These are phyloP conservation scores for Troides oblongomaculatus DNA, from an alignment of 2,888 invertebrate species.

Conservation along the genomic window DNA sequence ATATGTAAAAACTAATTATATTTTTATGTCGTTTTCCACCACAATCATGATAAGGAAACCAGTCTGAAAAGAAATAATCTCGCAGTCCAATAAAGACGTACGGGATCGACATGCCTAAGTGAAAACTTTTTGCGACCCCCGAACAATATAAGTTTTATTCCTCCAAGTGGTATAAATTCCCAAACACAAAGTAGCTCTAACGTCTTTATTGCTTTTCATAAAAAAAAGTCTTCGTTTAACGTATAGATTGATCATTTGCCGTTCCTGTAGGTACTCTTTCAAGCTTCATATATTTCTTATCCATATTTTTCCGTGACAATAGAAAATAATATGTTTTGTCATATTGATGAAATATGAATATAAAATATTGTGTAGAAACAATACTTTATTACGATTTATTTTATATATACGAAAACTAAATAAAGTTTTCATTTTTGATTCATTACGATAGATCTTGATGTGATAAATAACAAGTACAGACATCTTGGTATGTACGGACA, in stretches of 20 bases:
- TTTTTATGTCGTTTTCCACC: not conserved
- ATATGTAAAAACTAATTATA: not conserved
- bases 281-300: slow-evolving; percentile 38
- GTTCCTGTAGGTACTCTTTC: slow-evolving; percentile 54
- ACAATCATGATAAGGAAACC: not conserved
- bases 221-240: slow-evolving; percentile 62
- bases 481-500: too few species aligned
- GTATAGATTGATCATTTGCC: slow-evolving; percentile 64
- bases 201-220: slow-evolving; percentile 79
- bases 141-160: slow-evolving; percentile 79
- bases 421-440: too few species aligned
- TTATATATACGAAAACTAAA: too few species aligned
- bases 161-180: slow-evolving; percentile 76
- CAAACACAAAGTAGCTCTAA: slow-evolving; percentile 78
- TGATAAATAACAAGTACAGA: too few species aligned
- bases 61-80: slow-evolving; percentile 64
- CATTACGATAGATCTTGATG: too few species aligned
- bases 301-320: slow-evolving; percentile 42
- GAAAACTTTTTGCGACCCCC: slow-evolving; percentile 75
- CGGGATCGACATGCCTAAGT: slow-evolving; percentile 71
- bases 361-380: not conserved
- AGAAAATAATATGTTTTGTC: slow-evolving; percentile 35
- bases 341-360: not conserved
- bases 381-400: too few species aligned
- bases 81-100: slow-evolving; percentile 73